These are phyloP conservation scores for Gorsachius magnificus DNA, from an alignment of 2,797 vertebrate genomes.

Conservation along the genomic window DNA sequence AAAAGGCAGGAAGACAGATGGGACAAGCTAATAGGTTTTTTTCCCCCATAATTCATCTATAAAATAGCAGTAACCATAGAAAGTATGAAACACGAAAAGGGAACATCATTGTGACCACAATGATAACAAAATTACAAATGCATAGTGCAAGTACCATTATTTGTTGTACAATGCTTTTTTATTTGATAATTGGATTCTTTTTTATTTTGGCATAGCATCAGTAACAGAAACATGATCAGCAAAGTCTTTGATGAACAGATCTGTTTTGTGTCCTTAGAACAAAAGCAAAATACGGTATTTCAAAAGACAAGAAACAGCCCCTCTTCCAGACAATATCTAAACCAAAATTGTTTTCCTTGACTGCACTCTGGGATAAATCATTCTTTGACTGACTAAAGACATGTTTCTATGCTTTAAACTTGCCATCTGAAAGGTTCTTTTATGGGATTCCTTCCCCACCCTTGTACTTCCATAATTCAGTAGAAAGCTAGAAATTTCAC, in stretches of 20 bases:
- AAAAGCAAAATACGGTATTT: not conserved
- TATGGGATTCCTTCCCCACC: not conserved
- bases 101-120: not conserved
- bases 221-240: not conserved
- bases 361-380: not conserved
- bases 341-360: not conserved
- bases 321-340: not conserved
- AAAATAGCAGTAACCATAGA: not conserved
- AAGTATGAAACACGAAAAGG: not conserved
- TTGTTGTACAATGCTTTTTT: not conserved
- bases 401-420: not conserved
- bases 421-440: not conserved
- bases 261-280: not conserved
- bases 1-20: not conserved
- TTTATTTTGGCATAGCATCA: not conserved
- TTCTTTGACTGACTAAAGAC: not conserved
- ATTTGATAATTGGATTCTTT: not conserved
- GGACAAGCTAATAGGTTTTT: not conserved
- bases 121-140: not conserved
- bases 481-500: not conserved
- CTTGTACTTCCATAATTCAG: not conserved
- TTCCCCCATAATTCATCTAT: not conserved
- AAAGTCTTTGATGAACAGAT: not conserved
- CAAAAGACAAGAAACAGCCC: not conserved
- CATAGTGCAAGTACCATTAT: not conserved